Evolutionary conservation across 2,113 vertebrate genomes (phyloP).

Genomic region (Oryzias curvinotus): DNA sequence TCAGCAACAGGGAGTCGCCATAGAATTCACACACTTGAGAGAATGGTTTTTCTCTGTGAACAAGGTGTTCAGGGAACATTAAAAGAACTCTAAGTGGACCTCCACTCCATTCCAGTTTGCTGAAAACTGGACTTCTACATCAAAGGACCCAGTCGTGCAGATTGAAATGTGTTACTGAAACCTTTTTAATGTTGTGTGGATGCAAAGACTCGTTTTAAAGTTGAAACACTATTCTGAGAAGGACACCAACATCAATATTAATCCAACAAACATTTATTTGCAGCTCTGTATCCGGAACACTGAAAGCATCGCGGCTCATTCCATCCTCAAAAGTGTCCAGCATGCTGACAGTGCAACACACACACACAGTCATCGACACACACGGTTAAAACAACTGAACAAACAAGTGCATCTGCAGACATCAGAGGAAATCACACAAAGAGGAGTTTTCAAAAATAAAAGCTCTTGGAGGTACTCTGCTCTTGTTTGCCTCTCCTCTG

Average conservation of each 20-base stretch:
- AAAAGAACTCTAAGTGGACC: too few relatives aligned
- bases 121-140: too few relatives aligned
- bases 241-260: constrained; percentile 13
- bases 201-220: background rate
- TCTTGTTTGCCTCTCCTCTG: constrained; percentile 33
- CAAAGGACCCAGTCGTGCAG: too few relatives aligned
- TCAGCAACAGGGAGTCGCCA: too few relatives aligned
- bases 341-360: constrained; percentile 63
- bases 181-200: too few relatives aligned
- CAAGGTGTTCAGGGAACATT: too few relatives aligned
- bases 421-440: constrained; percentile 55
- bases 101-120: too few relatives aligned
- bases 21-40: too few relatives aligned
- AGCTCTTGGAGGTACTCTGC: constrained; percentile 66
- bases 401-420: constrained; percentile 58
- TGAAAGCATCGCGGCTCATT: constrained; percentile 52
- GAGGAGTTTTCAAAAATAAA: constrained; percentile 65
- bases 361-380: constrained; percentile 57
- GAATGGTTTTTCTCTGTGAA: too few relatives aligned
- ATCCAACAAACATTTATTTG: constrained; percentile 61
- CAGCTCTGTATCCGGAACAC: constrained; percentile 58
- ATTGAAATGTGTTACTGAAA: too few relatives aligned
- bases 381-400: constrained; percentile 49
- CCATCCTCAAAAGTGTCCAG: constrained; percentile 56
- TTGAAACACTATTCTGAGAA: background rate